A percentile compares a stretch with the other conserved stretches of the same genome.
Evolutionary conservation across 2,888 invertebrate species (phyloP).

Genomic region (Limnephilus auricula): DNA sequence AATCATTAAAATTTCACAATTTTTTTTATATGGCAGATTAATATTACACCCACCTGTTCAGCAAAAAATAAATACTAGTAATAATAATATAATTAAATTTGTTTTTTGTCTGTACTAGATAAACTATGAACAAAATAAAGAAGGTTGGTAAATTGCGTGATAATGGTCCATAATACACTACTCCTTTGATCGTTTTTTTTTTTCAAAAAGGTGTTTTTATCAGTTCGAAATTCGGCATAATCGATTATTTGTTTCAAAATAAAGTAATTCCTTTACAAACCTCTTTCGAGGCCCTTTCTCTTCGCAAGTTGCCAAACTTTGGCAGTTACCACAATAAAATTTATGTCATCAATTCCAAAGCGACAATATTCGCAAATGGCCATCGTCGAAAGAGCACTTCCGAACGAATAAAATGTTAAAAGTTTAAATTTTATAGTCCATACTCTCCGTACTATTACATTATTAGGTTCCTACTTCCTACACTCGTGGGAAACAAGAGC

Average conservation of each 20-base stretch:
- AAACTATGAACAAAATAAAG: too few species aligned
- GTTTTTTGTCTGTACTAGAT: too few species aligned
- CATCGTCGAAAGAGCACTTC: conserved; percentile 54
- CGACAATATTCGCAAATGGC: conserved; percentile 47
- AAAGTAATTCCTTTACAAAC: conserved; percentile 10
- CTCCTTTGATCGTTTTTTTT: too few species aligned
- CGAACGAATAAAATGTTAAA: conserved; percentile 61
- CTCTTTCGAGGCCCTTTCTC: conserved; percentile 2
- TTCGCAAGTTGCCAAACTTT: conserved; percentile 40
- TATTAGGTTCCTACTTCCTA: conserved; percentile 6
- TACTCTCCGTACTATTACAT: conserved; percentile 35
- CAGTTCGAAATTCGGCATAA: not conserved
- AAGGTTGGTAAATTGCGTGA: not conserved
- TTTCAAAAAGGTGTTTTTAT: not conserved
- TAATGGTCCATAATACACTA: too few species aligned
- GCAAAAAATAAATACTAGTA: too few species aligned
- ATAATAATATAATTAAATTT: too few species aligned
- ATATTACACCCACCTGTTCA: too few species aligned
- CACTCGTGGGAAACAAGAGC: conserved; percentile 20
- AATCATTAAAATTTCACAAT: not conserved
- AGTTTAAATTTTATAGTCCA: conserved; percentile 62
- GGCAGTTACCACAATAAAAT: conserved; percentile 62
- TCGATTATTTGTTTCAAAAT: conserved; percentile 25
- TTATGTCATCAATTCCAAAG: conserved; percentile 64
- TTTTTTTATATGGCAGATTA: not conserved